Conservation (phyloP, 2,797 vertebrate genomes). For the Gastrophryne carolinensis region DNA sequence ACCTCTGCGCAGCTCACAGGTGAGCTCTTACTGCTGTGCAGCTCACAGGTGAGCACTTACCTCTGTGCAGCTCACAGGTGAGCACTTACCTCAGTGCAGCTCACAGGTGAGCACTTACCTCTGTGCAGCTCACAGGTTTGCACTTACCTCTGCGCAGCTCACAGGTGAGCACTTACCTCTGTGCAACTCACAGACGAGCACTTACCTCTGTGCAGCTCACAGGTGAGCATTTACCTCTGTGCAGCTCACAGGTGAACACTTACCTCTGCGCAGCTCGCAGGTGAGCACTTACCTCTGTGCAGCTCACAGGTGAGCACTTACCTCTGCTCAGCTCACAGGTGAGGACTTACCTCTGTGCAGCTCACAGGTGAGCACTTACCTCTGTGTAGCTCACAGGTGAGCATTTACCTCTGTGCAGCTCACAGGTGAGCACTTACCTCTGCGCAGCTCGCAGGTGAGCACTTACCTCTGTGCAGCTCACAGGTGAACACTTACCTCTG, state of each 20-base stretch:
- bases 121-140: neutral
- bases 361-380: neutral
- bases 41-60: neutral
- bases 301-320: neutral
- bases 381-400: neutral
- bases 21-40: neutral
- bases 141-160: neutral
- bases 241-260: neutral
- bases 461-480: neutral
- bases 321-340: neutral
- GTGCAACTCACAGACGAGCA: neutral
- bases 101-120: neutral
- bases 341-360: neutral
- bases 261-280: neutral
- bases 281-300: neutral
- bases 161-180: neutral
- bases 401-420: neutral
- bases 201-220: neutral
- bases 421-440: neutral
- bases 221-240: neutral
- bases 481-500: neutral
- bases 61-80: too few species aligned
- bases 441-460: neutral
- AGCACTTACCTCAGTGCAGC: neutral
- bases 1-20: neutral